Evolutionary conservation across 2,888 invertebrate species (phyloP), one percentile per base, ranked within the genome.

Genomic region (Rhaphigaster nebulosa): DNA sequence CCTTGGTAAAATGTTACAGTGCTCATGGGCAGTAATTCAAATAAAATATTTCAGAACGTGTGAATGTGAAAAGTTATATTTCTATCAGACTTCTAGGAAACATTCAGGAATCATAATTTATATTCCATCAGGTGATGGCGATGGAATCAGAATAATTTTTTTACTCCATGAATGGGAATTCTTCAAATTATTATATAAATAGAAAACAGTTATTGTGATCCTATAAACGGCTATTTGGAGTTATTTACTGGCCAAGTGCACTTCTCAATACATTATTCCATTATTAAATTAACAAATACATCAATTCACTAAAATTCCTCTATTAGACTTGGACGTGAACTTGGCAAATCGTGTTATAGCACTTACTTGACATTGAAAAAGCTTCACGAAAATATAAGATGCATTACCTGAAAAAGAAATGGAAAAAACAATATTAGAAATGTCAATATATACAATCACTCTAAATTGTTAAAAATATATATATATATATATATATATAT

Each of bases 371-470:
- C 2, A 41, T n/a, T 6, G 18, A 26, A 41, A 45, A 84, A 70
- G 70, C 70, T 70, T 70, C 70, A 70, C 20, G 12, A 45, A 45
- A 84, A 45, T 45, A 84, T 84, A 45, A 84, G 84, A 45, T 84
- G 84, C 45, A 84, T 84, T 84, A 84, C 84, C 84, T 84, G 84
- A 84, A 84, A 84, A 84, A 84, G 4, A 45, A 84, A 84, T 45
- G n/a, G n/a, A 84, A 84, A n/a, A 45, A 84, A 38, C 0, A 45
- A 84, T 26, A 84, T 84, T 84, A 80, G 80, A 65, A 41, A 41
- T 23, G 8, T 8, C 10, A 23, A 41, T 80, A 5, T 23, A 41
- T 76, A 29, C 29, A 70, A 56, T 5, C 23, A 56, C 0, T 56
- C 10, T 6, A 23, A 56, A 56, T 56, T 52, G 52, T 52, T 52